phyloP scores from a whole-genome alignment of 2,797 vertebrate genomes.

The Lagothrix lagotricha region DNA sequence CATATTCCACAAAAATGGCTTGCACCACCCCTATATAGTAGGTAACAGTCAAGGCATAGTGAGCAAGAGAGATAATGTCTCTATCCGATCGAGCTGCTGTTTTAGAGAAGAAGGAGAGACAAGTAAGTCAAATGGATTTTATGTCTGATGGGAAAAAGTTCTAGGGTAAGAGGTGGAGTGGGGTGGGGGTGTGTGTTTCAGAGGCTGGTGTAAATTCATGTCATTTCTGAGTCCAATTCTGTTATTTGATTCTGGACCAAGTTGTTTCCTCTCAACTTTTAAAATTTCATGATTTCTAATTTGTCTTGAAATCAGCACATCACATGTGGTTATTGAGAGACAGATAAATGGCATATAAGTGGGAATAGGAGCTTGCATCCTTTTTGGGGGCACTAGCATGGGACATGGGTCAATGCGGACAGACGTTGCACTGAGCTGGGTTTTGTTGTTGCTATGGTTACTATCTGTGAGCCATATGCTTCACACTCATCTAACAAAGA shows the following conservation, averaged over 20 bases:
- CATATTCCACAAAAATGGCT: no score
- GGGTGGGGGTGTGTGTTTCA: not conserved
- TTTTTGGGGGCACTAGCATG: not conserved
- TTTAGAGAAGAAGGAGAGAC: not conserved
- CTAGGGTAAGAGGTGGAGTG: not conserved
- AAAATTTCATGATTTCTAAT: not conserved
- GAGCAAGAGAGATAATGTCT: not conserved
- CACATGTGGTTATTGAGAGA: not conserved
- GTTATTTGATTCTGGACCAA: not conserved
- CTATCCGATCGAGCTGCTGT: fast-evolving
- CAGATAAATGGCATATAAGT: fast-evolving
- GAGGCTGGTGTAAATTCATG: not conserved
- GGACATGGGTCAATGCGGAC: not conserved
- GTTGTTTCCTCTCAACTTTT: not conserved
- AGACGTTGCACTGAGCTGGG: not conserved
- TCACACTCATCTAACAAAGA: not conserved
- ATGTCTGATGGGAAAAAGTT: not conserved
- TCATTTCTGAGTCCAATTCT: not conserved
- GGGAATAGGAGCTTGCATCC: no score
- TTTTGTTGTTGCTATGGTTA: not conserved
- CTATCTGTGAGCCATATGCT: not conserved
- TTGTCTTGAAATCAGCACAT: not conserved
- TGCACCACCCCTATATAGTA: no score
- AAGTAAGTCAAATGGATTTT: not conserved
- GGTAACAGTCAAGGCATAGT: not conserved